phyloP scores from a whole-genome alignment of 2,888 invertebrate genomes.

The Lasius platythorax region DNA sequence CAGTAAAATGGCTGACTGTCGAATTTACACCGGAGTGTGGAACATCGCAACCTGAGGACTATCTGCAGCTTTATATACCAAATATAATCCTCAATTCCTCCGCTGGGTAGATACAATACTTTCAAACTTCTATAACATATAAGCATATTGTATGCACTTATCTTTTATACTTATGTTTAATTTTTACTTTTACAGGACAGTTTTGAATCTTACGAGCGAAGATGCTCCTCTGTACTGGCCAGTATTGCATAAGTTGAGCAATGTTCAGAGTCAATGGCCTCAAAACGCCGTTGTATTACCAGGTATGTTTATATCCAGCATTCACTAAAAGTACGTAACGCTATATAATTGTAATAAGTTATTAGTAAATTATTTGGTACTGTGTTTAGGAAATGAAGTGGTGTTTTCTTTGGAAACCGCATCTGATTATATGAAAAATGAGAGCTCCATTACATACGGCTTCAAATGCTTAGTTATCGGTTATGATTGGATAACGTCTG shows the following conservation, averaged over 20 bases:
- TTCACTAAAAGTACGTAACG: neutral
- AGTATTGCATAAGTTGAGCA: conserved; percentile 89
- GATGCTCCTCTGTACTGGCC: conserved; percentile 88
- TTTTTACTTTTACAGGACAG: conserved; percentile 67
- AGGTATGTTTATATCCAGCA: conserved; percentile 83
- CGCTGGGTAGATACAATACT: conserved; percentile 72
- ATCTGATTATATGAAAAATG: conserved; percentile 97
- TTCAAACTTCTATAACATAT: neutral
- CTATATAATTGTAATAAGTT: neutral
- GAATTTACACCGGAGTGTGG: conserved; percentile 97
- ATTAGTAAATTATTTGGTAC: conserved; percentile 7
- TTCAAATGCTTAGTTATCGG: conserved; percentile 94
- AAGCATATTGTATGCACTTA: neutral
- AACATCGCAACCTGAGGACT: conserved; percentile 97
- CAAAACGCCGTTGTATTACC: conserved; percentile 94
- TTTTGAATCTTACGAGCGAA: conserved; percentile 68
- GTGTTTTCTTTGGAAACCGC: conserved; percentile 98
- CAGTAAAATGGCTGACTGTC: conserved; percentile 96
- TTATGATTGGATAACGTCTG: conserved; percentile 91
- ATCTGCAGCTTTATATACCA: conserved; percentile 91
- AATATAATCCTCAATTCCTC: conserved; percentile 78
- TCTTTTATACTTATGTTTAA: conserved; percentile 16
- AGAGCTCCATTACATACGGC: conserved; percentile 92
- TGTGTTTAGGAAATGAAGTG: conserved; percentile 92
- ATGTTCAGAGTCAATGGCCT: conserved; percentile 93